These are phyloP conservation scores for Cancer borealis DNA, from an alignment of 2,888 invertebrate genomes.

Conservation along the genomic window DNA sequence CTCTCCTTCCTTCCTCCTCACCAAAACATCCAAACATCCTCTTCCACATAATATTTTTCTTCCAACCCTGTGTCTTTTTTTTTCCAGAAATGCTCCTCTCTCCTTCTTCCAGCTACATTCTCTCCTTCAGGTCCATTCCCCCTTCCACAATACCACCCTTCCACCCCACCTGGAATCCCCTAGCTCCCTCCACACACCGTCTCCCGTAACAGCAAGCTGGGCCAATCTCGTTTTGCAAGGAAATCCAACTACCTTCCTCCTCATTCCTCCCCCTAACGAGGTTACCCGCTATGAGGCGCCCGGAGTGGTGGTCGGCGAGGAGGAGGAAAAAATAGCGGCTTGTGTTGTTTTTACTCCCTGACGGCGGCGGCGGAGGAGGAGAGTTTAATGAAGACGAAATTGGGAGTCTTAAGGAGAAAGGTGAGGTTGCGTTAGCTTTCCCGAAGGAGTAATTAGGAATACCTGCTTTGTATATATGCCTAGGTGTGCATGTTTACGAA, in stretches of 20 bases:
- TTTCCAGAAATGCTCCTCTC: background rate
- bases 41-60: background rate
- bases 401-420: constrained; percentile 34
- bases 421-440: background rate
- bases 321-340: constrained; percentile 9
- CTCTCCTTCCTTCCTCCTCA: background rate
- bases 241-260: constrained; percentile 45
- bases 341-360: constrained; percentile 34
- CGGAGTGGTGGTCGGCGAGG: background rate
- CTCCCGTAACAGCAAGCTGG: background rate
- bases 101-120: background rate
- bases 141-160: constrained; percentile 1
- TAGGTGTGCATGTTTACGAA: background rate
- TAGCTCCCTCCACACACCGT: background rate
- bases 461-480: background rate
- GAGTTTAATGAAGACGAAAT: constrained; percentile 16
- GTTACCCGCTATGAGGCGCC: constrained; percentile 29
- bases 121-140: constrained; percentile 18
- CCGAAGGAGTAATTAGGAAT: background rate
- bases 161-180: background rate
- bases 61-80: background rate
- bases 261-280: constrained; percentile 36
- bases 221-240: constrained; percentile 47
- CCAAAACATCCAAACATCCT: background rate
- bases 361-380: background rate